phyloP scores from a whole-genome alignment of 2,797 vertebrate species.

The Acrossocheilus wenchowensis region DNA sequence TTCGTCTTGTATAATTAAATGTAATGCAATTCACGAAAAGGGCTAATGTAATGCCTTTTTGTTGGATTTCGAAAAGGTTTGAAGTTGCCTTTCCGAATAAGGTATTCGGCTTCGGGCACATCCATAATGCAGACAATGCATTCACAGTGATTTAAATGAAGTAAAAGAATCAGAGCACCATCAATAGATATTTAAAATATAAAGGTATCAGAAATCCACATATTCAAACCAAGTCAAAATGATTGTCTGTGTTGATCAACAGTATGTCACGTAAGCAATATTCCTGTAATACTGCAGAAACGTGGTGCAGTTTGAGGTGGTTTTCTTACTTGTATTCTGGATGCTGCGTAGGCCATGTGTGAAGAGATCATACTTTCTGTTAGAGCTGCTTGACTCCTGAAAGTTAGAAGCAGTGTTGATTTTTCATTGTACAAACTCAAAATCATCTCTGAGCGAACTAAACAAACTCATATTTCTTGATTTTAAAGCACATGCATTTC shows the following conservation, averaged over 20 bases:
- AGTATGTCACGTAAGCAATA: background rate
- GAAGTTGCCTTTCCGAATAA: no score
- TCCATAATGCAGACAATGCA: background rate
- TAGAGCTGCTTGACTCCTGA: constrained; percentile 54
- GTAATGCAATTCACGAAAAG: no score
- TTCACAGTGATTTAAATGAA: background rate
- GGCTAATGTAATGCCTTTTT: no score
- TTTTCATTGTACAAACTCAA: background rate
- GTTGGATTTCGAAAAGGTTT: no score
- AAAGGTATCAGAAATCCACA: background rate
- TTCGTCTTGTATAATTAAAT: no score
- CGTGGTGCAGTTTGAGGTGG: background rate
- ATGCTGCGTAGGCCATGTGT: constrained; percentile 22
- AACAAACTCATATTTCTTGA: background rate
- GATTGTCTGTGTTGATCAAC: background rate
- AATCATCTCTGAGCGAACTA: background rate
- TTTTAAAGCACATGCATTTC: background rate
- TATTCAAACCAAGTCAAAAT: background rate
- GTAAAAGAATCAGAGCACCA: no score
- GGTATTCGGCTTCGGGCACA: no score
- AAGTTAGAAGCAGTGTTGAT: background rate
- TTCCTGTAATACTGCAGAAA: background rate
- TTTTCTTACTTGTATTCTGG: constrained; percentile 36
- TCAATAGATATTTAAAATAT: background rate
- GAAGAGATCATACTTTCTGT: constrained; percentile 52